A percentile compares a stretch with the other conserved stretches of the same genome.
These are phyloP conservation scores for Acrobeloides nanus DNA, from an alignment of 2,888 invertebrate genomes.

Conservation along the genomic window DNA sequence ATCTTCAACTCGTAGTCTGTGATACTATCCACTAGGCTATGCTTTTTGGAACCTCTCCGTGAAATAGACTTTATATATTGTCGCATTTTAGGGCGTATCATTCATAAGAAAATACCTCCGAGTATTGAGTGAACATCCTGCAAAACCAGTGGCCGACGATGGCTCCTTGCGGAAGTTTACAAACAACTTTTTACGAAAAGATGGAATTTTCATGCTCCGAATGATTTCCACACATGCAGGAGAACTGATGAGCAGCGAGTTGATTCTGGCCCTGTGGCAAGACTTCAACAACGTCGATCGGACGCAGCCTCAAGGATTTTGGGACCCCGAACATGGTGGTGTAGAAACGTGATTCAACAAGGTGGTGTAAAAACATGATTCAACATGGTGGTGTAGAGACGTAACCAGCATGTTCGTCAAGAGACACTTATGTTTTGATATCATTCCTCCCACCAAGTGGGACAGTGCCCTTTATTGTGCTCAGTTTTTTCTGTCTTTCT, in stretches of 20 bases:
- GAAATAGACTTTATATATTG: no score
- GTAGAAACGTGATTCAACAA: no score
- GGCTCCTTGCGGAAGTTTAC: slow-evolving; percentile 52
- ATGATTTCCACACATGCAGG: slow-evolving; percentile 54
- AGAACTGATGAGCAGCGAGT: slow-evolving; percentile 52
- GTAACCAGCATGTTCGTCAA: no score
- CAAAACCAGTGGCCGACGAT: slow-evolving; percentile 51
- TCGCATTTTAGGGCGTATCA: slow-evolving; percentile 39
- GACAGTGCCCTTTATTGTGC: no score
- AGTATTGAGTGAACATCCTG: slow-evolving; percentile 52
- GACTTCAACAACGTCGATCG: slow-evolving; percentile 54
- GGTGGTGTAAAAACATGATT: no score
- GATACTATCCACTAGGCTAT: no score
- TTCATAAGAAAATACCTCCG: slow-evolving; percentile 53
- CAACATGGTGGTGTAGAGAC: no score
- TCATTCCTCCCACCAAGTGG: no score
- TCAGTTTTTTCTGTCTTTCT: no score
- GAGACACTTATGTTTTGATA: no score
- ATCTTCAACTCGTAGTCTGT: no score
- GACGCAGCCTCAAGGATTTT: slow-evolving; percentile 46
- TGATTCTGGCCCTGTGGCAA: slow-evolving; percentile 53
- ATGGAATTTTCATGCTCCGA: slow-evolving; percentile 54
- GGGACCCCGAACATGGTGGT: slow-evolving; percentile 49
- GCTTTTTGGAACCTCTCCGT: no score
- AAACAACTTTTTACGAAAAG: slow-evolving; percentile 52